phyloP scores from a whole-genome alignment of 23 tunicate genomes.

The Ascidia mentula region DNA sequence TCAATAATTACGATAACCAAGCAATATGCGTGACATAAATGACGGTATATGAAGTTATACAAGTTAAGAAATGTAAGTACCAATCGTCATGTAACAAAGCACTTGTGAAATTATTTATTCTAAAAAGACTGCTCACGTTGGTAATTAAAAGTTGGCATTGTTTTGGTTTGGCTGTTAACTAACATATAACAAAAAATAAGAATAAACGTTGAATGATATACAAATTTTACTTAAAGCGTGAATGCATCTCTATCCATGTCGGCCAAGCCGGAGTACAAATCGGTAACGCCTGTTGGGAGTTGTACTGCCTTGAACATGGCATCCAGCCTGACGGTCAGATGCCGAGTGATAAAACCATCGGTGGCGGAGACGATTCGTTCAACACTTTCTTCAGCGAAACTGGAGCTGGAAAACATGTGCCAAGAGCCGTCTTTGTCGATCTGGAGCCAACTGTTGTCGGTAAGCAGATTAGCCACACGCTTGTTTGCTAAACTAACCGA shows the following conservation, averaged over 20 bases:
- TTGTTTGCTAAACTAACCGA: background rate
- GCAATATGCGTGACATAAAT: no score
- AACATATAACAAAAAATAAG: no score
- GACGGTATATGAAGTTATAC: no score
- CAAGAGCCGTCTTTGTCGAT: conserved; percentile 96
- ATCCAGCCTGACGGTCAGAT: conserved; percentile 98
- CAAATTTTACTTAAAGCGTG: conserved; percentile 52
- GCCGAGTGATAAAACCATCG: conserved; percentile 97
- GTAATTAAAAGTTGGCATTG: no score
- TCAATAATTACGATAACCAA: no score
- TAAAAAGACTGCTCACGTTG: no score
- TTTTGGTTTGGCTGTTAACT: no score
- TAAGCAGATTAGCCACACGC: conserved; percentile 10
- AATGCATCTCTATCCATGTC: conserved; percentile 96
- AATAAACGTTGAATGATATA: no score
- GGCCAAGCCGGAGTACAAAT: conserved; percentile 99
- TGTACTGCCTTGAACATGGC: conserved; percentile 96
- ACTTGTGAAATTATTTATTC: no score
- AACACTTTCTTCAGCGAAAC: conserved; percentile 98
- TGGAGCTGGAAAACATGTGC: conserved; percentile 98
- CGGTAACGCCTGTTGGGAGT: conserved; percentile 99
- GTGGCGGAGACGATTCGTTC: conserved; percentile 98
- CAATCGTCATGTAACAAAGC: no score
- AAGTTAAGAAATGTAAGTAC: no score
- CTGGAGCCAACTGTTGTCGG: conserved; percentile 97